Base-by-base conservation (phyloP, 2,113 vertebrate genomes). In the Pungitius pungitius region DNA sequence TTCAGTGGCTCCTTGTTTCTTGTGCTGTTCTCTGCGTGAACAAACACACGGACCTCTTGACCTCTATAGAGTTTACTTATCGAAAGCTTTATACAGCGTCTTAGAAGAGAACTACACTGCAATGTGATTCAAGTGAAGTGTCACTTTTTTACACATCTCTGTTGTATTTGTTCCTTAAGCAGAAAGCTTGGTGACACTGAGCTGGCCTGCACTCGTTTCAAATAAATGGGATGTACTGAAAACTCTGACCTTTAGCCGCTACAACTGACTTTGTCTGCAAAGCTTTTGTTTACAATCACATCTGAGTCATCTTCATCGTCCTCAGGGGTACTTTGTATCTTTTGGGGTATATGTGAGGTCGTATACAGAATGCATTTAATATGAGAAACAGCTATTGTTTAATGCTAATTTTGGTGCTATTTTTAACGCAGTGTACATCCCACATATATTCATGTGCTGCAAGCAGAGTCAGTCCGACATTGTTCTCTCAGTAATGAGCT, bases 101-200 rank as follows among this genome's bases (percentile, higher is more conserved):
- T 69, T 58, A 39, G 57, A n/a, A 67, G 57, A 78, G 63, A 27
- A 70, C 42, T 2, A 12, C 8, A 2, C 65, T 63, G 54, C 59
- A 57, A 20, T 47, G 6, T 35, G 22, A 6, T 15, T 43, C 4
- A n/a, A 27, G n/a, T 27, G 13, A 37, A 56, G 47, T 61, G 27
- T 71, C 68, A 57, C 54, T 33, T 68, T 37, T 51, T 77, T 12
- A 57, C 40, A 42, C 13, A 22, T 73, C 79, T 59, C 12, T 61
- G 17, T 61, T 62, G 64, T 54, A n/a, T 63, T 14, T 22, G 69
- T 42, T 47, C 8, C 54, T 39, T 54, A 22, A 68, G 54, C 69
- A 59, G 70, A 75, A 62, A 65, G 71, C 71, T n/a, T 37, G 43
- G 51, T 70, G 73, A 69, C 61, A 72, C 52, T 55, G 35, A 42